These are phyloP conservation scores for Mixornis gularis DNA, from an alignment of 2,113 vertebrate genomes.

Conservation along the genomic window DNA sequence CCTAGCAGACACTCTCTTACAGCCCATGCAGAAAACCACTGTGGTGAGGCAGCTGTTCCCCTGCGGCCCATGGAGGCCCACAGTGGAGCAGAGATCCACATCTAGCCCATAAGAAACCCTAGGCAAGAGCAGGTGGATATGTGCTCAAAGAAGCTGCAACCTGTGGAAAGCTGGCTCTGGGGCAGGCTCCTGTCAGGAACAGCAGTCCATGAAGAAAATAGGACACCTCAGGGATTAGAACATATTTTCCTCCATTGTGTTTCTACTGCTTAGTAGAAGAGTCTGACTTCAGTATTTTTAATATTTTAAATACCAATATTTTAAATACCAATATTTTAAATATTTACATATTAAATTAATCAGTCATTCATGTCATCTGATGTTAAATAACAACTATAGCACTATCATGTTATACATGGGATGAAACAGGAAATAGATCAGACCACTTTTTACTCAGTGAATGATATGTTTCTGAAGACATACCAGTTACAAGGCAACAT, in stretches of 20 bases:
- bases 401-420: not conserved
- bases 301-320: not conserved
- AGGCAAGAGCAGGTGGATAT: not conserved
- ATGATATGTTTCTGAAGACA: not conserved
- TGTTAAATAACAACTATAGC: not conserved
- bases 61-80: not conserved
- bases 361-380: not conserved
- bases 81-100: not conserved
- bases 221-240: not conserved
- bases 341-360: not conserved
- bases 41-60: not conserved
- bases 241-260: not conserved
- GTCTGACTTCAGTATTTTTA: not conserved
- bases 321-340: not conserved
- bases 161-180: accelerated
- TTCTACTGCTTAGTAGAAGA: not conserved
- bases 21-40: not conserved
- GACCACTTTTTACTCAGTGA: not conserved
- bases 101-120: too few species aligned
- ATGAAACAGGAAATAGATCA: not conserved
- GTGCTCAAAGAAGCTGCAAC: not conserved
- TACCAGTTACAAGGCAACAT: not conserved
- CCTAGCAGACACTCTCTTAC: not conserved
- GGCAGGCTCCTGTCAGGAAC: not conserved
- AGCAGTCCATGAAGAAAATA: not conserved